Evolutionary conservation across 2,888 invertebrate species (phyloP).

Genomic region (Apantesis nais): DNA sequence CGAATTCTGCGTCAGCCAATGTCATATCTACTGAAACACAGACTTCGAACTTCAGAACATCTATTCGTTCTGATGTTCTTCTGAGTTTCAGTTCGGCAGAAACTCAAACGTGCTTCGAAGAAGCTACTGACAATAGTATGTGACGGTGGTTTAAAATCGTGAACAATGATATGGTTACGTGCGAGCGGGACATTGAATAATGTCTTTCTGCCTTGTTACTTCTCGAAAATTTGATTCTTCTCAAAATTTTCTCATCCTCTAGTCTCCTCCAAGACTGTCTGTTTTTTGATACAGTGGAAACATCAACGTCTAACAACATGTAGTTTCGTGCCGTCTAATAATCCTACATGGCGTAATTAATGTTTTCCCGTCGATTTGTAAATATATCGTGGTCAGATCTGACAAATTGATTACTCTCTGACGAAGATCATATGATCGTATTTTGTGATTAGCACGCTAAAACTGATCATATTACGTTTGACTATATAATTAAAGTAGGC

Average conservation of each 20-base stretch:
- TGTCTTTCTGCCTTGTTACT: not conserved
- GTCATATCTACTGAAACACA: slow-evolving; percentile 73
- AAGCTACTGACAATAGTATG: slow-evolving; percentile 48
- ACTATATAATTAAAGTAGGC: not conserved
- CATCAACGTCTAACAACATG: not conserved
- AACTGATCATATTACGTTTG: no score
- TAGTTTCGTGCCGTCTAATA: not conserved
- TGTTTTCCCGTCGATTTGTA: not conserved
- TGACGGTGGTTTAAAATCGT: slow-evolving; percentile 50
- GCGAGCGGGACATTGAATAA: not conserved
- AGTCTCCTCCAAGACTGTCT: not conserved
- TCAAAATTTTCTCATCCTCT: not conserved
- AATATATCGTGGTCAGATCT: not conserved
- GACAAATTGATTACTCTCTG: no score
- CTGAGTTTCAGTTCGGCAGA: slow-evolving; percentile 66
- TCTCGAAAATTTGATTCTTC: not conserved
- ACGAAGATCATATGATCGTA: no score
- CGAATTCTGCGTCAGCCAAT: slow-evolving; percentile 59
- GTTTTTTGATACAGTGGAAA: not conserved
- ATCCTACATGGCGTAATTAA: not conserved
- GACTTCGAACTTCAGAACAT: slow-evolving; percentile 55
- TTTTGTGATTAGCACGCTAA: not conserved
- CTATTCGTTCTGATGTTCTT: slow-evolving; percentile 59
- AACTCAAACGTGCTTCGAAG: slow-evolving; percentile 73
- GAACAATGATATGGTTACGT: slow-evolving; percentile 1